Evolutionary conservation across 1,140 invertebrate genomes (phyloP).

Genomic region (Drosophila busckii): DNA sequence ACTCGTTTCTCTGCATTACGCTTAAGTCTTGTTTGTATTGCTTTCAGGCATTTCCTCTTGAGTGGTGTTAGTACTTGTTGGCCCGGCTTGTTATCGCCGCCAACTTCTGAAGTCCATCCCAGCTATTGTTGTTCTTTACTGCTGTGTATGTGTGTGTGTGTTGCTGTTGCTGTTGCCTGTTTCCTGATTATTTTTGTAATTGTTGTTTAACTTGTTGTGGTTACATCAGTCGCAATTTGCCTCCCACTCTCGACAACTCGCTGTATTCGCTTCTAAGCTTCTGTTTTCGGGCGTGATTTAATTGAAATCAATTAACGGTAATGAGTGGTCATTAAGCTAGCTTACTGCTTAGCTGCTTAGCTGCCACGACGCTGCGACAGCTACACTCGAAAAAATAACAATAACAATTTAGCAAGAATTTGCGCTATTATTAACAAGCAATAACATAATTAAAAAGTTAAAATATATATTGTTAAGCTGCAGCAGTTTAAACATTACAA

Average conservation of each 20-base stretch:
- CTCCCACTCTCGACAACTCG: too few species aligned
- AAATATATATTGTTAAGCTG: too few species aligned
- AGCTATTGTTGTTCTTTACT: conserved; percentile 8
- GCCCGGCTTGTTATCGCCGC: conserved; percentile 28
- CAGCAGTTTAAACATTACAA: too few species aligned
- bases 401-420: too few species aligned
- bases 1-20: not conserved
- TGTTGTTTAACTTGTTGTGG: conserved; percentile 74
- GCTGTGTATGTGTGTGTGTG: too few species aligned
- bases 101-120: conserved; percentile 3
- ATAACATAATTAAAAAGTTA: too few species aligned
- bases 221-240: conserved; percentile 59
- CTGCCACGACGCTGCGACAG: too few species aligned
- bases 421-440: too few species aligned
- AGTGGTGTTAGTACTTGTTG: conserved; percentile 16
- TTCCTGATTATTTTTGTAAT: conserved; percentile 76
- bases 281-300: conserved; percentile 70
- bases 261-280: conserved; percentile 26
- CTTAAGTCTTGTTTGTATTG: conserved; percentile 32
- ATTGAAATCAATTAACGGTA: conserved; percentile 79
- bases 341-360: conserved; percentile 46
- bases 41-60: conserved; percentile 54
- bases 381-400: too few species aligned
- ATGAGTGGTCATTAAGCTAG: conserved; percentile 76
- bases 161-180: conserved; percentile 21